Conservation (phyloP, 2,113 vertebrate genomes). For the Corythornis cristatus region DNA sequence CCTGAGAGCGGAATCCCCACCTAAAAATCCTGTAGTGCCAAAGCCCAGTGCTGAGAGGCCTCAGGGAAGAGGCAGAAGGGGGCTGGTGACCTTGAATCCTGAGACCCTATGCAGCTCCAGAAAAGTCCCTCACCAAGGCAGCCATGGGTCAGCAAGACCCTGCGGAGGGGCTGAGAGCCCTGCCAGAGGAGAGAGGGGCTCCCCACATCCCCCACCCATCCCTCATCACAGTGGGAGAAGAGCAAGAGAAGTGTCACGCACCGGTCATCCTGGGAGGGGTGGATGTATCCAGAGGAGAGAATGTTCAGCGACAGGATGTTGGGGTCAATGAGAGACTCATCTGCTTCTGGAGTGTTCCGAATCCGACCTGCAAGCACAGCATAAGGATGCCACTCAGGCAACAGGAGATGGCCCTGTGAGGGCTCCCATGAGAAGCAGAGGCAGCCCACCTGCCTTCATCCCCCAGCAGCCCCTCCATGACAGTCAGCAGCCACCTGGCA, state of each 20-base stretch:
- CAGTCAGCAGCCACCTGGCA: neutral
- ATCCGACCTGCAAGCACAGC: conserved; percentile 84
- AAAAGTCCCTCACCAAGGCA: neutral
- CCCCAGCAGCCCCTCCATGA: neutral
- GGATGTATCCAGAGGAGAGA: conserved; percentile 87
- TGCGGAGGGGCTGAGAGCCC: neutral
- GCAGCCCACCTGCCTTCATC: neutral
- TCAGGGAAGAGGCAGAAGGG: neutral
- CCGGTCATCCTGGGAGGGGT: conserved; percentile 91
- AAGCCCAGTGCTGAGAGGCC: neutral
- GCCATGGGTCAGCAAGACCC: neutral
- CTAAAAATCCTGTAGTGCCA: neutral
- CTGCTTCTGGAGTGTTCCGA: conserved; percentile 90
- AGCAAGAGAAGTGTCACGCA: conserved; percentile 57
- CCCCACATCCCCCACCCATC: neutral
- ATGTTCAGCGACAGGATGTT: conserved; percentile 97
- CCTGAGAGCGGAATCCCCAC: neutral
- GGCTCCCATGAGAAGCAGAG: rapidly evolving
- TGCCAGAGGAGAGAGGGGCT: neutral
- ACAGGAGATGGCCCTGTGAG: neutral
- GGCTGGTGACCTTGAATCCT: neutral
- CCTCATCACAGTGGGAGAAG: neutral
- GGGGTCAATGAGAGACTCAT: conserved; percentile 92
- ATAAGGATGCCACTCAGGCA: rapidly evolving
- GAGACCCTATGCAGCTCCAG: neutral